Base-by-base conservation (phyloP, 2,888 invertebrate species). In the Hirtodrosophila trivittata region DNA sequence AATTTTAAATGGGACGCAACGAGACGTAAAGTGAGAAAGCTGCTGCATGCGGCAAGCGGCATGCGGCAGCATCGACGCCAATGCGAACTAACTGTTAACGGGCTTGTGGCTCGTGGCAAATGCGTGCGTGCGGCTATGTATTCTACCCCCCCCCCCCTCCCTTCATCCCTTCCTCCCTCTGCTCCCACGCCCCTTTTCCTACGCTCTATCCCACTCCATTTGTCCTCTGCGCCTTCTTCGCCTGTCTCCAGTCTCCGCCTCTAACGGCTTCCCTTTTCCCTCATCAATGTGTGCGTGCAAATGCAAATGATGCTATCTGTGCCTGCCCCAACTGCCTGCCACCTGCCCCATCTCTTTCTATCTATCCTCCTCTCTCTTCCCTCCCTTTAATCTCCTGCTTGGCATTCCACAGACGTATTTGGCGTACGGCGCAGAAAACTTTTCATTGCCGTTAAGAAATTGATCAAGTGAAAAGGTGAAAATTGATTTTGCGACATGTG, bases 381-480 rank as follows among this genome's bases (percentile, higher is more conserved):
- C 18, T 18, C 7, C 42, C 33, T 30, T 7, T 21, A 21, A 3
- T 21, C 18, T 38, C 45, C 73, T 72, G 75, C 72, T 78, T 75
- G 64, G 58, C 81, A 78, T 81, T 66, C 77, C 77, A 51, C 77
- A 62, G 47, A 46, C 75, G 75, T 69, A 58, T 54, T 49, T 56
- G 45, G 65, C 58, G 54, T 59, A 57, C 49, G 66, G 72, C 49
- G 66, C 66, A 70, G 50, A 60, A 73, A 82, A 83, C 77, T 83
- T 80, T 84, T 83, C 81, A 80, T 77, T 81, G 84, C 75, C 75
- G 83, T 80, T 80, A 84, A 84, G 81, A 84, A 85, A 85, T 76
- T 87, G 85, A 85, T 87, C 85, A 87, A 78, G 83, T 74, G 87
- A 75, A 81, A 86, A 85, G 81, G 81, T 83, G 85, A 87, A 86